Conservation (phyloP, 1,140 invertebrate genomes). For the Chionoecetes opilio region DNA sequence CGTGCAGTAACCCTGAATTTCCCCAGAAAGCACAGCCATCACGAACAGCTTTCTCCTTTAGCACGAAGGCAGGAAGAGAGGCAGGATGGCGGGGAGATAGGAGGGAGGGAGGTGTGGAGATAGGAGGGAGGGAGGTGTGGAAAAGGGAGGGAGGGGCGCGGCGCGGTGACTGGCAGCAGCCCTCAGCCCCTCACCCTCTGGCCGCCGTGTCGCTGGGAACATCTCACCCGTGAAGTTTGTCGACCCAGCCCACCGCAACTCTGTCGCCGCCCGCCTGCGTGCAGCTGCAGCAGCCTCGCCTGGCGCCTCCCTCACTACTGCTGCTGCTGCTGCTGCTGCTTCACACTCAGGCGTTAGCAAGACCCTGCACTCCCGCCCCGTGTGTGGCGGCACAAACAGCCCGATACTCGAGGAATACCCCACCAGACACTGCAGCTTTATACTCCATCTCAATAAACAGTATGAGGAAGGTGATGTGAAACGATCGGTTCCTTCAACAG, state of each 20-base stretch:
- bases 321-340: neutral
- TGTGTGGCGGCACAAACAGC: too few relatives aligned
- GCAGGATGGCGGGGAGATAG: neutral
- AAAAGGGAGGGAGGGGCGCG: neutral
- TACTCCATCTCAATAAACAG: too few relatives aligned
- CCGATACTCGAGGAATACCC: too few relatives aligned
- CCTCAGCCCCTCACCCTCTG: slow-evolving; percentile 46
- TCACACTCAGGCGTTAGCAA: too few relatives aligned
- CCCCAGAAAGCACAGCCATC: slow-evolving; percentile 24
- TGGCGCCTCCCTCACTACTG: neutral
- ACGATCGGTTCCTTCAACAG: too few relatives aligned
- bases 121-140: neutral
- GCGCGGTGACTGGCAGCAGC: slow-evolving; percentile 36
- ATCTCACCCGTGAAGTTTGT: slow-evolving; percentile 5
- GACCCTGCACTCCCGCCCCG: too few relatives aligned
- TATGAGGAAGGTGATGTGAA: too few relatives aligned
- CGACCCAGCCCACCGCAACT: slow-evolving; percentile 24
- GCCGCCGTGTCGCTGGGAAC: slow-evolving; percentile 35
- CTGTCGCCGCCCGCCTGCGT: slow-evolving; percentile 23
- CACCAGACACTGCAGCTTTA: too few relatives aligned
- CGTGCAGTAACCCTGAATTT: slow-evolving; percentile 28
- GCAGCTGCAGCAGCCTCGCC: slow-evolving; percentile 12
- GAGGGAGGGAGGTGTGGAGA: neutral
- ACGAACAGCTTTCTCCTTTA: neutral
- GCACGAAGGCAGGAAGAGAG: slow-evolving; percentile 4